A percentile compares a stretch with the other conserved stretches of the same genome.
phyloP scores from a whole-genome alignment of 2,797 vertebrate genomes.

The Rhyacichthys aspro region DNA sequence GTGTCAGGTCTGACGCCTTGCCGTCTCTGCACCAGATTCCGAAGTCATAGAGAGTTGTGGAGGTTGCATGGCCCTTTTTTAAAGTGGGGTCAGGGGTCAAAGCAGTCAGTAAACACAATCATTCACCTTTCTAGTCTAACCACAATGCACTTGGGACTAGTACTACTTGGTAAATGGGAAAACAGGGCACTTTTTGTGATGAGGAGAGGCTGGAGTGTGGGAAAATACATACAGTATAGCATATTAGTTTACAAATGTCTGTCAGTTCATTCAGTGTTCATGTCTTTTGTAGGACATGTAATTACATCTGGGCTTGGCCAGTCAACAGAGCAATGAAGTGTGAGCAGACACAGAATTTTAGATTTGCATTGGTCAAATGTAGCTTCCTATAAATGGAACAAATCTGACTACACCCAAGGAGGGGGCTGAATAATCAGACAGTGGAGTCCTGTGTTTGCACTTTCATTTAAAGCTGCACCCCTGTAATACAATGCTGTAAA shows the following conservation, averaged over 20 bases:
- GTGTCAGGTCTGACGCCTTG: slow-evolving; percentile 71
- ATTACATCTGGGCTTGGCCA: no score
- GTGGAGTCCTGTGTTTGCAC: slow-evolving; percentile 20
- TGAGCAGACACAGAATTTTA: neutral
- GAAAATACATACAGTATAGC: neutral
- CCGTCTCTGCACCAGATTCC: slow-evolving; percentile 78
- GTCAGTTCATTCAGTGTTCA: neutral
- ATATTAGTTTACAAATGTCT: neutral
- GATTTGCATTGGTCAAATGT: neutral
- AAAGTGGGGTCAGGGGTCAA: slow-evolving; percentile 74
- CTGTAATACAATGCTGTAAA: slow-evolving; percentile 20
- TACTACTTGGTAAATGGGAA: slow-evolving; percentile 14
- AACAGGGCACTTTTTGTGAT: slow-evolving; percentile 8
- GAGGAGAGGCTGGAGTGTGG: neutral
- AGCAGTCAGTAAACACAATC: slow-evolving; percentile 68
- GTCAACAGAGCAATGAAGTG: no score
- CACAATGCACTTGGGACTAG: slow-evolving; percentile 26
- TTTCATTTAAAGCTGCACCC: slow-evolving; percentile 10
- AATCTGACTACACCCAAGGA: slow-evolving; percentile 1
- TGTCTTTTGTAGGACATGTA: no score
- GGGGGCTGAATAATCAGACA: slow-evolving; percentile 12
- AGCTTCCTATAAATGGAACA: neutral
- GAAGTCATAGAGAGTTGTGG: slow-evolving; percentile 51
- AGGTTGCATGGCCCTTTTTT: slow-evolving; percentile 67
- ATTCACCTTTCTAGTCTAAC: slow-evolving; percentile 46